Base-by-base conservation (phyloP, 2,113 vertebrate genomes). In the Periophthalmodon schlosseri region DNA sequence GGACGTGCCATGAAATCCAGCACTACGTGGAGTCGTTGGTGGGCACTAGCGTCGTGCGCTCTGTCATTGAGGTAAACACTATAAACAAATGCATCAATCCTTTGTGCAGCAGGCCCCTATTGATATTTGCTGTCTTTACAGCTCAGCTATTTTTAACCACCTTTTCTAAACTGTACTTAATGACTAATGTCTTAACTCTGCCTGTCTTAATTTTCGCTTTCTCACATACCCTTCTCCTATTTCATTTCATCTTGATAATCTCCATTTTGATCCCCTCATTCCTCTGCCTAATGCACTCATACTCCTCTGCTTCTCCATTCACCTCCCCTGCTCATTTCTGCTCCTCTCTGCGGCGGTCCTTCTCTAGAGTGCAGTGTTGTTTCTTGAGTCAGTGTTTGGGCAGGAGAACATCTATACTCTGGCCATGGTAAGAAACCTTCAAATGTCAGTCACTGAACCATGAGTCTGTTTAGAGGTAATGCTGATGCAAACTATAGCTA, bases 371-470 rank as follows among this genome's bases (percentile, higher is more conserved):
- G 88, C 90, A 65, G 84, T 92, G 75, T 89, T 88, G 85, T 92
- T 77, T 90, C 91, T 94, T 87, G 91, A 92, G 74, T 91, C 91
- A 81, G 36, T 91, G 77, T 83, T 94, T 79, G 93, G 93, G 65
- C 90, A 91, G 86, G 91, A 92, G 74, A 91, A 91, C 88, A 34
- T 92, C 89, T 74, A 86, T 88, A 71, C 86, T 7, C 61, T 92
- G 79, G 73, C 84, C 71, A 92, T 90, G 93, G 93, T 94, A 93
- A 94, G 93, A 85, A 84, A 75, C 69, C 64, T 58, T 54, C 36
- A 70, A 77, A 80, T 61, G 28, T 11, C 63, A 39, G 69, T 81
- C 28, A 18, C 15, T 61, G 65, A 52, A 61, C 52, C 58, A 36
- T 64, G 77, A 56, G 60, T 81, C 68, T 47, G 68, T 84, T 83